A percentile compares a stretch with the other conserved stretches of the same genome.
phyloP scores from a whole-genome alignment of 2,797 vertebrate genomes.

The Gouania willdenowi region DNA sequence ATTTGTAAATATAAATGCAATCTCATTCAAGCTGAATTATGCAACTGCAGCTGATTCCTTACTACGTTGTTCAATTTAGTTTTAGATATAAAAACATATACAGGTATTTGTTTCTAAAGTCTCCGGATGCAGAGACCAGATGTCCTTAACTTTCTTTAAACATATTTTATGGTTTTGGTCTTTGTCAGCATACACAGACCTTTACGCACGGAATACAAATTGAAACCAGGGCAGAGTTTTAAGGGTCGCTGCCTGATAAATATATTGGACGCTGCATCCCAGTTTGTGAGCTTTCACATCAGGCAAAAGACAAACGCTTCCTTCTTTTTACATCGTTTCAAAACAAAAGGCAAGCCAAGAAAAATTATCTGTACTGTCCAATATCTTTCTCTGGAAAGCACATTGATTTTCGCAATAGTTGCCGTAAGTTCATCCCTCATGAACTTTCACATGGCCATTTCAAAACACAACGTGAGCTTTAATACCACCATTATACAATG shows the following conservation, averaged over 20 bases:
- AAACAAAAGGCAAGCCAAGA: conserved; percentile 7
- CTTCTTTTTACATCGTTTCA: conserved; percentile 6
- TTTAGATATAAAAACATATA: too few relatives aligned
- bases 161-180: conserved; percentile 11
- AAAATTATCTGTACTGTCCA: conserved; percentile 13
- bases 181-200: conserved; percentile 31
- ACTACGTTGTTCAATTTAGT: too few relatives aligned
- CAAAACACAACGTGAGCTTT: too few relatives aligned
- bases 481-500: too few relatives aligned
- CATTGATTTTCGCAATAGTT: too few relatives aligned
- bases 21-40: too few relatives aligned
- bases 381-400: conserved; percentile 5
- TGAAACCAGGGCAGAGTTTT: background rate
- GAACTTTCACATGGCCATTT: too few relatives aligned
- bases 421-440: conserved; percentile 10
- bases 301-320: conserved; percentile 20
- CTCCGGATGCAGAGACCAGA: too few relatives aligned
- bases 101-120: too few relatives aligned
- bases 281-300: conserved; percentile 37
- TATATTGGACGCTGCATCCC: conserved; percentile 3
- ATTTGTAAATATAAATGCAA: too few relatives aligned
- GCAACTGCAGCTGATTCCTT: too few relatives aligned
- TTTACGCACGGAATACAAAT: background rate
- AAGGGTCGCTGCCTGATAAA: too few relatives aligned
- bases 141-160: conserved; percentile 1